A percentile compares a stretch with the other conserved stretches of the same genome.
phyloP scores from a whole-genome alignment of 2,113 vertebrate genomes.

The Piprites chloris region DNA sequence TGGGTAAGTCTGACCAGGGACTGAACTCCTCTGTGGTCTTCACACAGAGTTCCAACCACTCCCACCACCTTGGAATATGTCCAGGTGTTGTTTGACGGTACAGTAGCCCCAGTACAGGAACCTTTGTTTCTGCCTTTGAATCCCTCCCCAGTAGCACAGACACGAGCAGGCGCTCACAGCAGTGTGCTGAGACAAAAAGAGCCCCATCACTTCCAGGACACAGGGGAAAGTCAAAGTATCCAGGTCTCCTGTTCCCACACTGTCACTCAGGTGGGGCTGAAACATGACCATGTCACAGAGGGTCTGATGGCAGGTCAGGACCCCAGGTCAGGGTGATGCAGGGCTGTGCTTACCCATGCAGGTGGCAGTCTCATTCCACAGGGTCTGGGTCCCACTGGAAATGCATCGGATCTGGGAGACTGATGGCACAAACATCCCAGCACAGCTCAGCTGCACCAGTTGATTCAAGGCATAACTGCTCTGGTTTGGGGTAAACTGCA shows the following conservation, averaged over 20 bases:
- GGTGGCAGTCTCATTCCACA: not conserved
- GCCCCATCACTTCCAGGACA: not conserved
- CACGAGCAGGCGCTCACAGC: fast-evolving
- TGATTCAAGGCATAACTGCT: not conserved
- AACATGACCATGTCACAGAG: not conserved
- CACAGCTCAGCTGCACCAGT: not conserved
- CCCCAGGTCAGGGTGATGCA: too few species aligned
- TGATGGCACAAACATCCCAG: fast-evolving
- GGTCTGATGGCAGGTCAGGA: not conserved
- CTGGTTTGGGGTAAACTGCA: fast-evolving
- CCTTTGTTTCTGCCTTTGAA: not conserved
- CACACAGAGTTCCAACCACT: not conserved
- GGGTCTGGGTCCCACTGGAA: not conserved
- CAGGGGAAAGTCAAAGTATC: not conserved
- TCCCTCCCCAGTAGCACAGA: not conserved
- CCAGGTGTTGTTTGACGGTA: not conserved
- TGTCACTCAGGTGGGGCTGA: not conserved
- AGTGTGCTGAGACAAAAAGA: not conserved
- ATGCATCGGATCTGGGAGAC: not conserved
- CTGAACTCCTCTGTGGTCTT: not conserved
- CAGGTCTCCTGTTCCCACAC: not conserved
- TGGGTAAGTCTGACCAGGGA: not conserved
- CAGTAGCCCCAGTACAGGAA: not conserved
- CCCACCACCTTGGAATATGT: not conserved
- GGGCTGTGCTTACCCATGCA: not conserved